These are phyloP conservation scores for Acanthurus lineatus DNA, from an alignment of 2,797 vertebrate genomes.

Conservation along the genomic window DNA sequence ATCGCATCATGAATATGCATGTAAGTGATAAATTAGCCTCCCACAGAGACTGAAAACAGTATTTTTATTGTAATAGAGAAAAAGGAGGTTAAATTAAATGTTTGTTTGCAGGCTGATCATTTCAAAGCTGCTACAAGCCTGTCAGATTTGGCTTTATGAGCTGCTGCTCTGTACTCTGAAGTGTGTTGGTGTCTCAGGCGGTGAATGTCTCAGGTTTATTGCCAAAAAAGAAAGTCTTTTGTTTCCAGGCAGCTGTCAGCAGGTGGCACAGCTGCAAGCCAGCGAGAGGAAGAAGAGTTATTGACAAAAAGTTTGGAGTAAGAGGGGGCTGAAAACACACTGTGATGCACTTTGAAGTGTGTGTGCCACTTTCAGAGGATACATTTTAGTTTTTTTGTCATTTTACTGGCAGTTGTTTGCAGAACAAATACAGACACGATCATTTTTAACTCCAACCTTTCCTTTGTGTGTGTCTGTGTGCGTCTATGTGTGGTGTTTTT, in stretches of 20 bases:
- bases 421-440: constrained; percentile 3
- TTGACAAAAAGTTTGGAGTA: constrained; percentile 37
- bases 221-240: constrained; percentile 47
- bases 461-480: constrained; percentile 18
- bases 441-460: constrained; percentile 8
- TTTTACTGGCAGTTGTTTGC: background rate
- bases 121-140: constrained; percentile 3
- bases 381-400: background rate
- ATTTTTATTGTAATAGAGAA: constrained; percentile 7
- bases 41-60: constrained; percentile 15
- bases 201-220: constrained; percentile 21
- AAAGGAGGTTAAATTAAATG: constrained; percentile 16
- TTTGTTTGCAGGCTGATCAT: constrained; percentile 15
- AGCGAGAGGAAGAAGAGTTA: constrained; percentile 17
- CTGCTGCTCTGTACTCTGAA: background rate
- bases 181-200: background rate
- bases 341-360: constrained; percentile 23
- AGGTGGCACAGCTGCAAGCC: constrained; percentile 57
- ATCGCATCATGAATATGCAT: constrained; percentile 26
- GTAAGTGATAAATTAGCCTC: constrained; percentile 28
- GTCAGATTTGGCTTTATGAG: constrained; percentile 19
- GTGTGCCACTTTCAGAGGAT: constrained; percentile 1
- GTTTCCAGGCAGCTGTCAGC: constrained; percentile 59
- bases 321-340: background rate
- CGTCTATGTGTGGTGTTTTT: constrained; percentile 20